Evolutionary conservation across 1,140 invertebrate genomes (phyloP), one percentile per base, ranked within the genome.

Genomic region (Triops cancriformis): DNA sequence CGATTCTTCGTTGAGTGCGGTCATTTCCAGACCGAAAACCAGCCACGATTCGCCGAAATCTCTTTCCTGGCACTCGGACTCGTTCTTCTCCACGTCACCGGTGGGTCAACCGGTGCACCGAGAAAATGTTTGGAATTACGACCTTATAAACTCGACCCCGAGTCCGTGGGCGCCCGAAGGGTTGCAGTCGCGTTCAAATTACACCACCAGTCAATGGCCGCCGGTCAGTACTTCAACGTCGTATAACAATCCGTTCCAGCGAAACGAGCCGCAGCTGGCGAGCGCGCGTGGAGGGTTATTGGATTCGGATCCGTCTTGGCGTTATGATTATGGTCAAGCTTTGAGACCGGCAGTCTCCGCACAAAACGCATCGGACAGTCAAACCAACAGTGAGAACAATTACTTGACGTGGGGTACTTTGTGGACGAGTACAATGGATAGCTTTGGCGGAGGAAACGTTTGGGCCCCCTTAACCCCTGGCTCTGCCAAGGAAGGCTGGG

Each of bases 381-480:
- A 64, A 6, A 23, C 18, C 51, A 64, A 23, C 18, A 64, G 18
- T 14, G 51, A 64, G 51, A 64, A 64, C 51, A 64, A 64, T 64
- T 64, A 64, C 51, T 18, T 64, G 14, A 64, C 51, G 18, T 64
- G 51, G 51, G 51, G 23, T 64, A 64, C 51, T 64, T 64, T 64
- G 51, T 64, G 51, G 51, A 64, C 51, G 51, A 64, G 51, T 64
- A 64, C 51, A 64, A 23, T 64, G 23, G 51, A 64, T 64, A 64
- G 7, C 51, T 64, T 23, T 64, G 51, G 51, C 9, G 51, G 51
- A 64, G 23, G 51, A 64, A 64, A 64, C 51, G 51, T 64, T 64
- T 64, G 51, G 51, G 51, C 51, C 23, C 51, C 51, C 14, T 23
- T 64, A 64, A 64, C 51, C 5, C 51, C 51, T 64, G 51, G 23